Base-by-base conservation (phyloP, 2,113 vertebrate genomes). In the Perccottus glenii region DNA sequence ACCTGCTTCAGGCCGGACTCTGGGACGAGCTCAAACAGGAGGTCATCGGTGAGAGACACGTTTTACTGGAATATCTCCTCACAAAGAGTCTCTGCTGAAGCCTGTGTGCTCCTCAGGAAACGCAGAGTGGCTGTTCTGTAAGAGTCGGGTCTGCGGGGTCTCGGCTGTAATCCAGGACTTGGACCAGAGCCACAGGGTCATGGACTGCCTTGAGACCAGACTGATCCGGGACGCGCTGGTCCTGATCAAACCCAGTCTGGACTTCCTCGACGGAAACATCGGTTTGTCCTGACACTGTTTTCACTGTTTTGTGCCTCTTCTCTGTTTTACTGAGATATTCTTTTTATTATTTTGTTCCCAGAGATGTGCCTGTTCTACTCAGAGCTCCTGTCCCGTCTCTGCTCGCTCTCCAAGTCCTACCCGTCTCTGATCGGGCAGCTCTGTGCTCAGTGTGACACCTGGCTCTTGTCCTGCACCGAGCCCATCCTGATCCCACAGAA, bases 101-200 rank as follows among this genome's bases (percentile, higher is more conserved):
- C 32, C 2, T 11, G 5, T 10, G 9, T 16, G 47, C 40, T 51
- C 53, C 63, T 1, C 81, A 96, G 96, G 94, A 32, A 94, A 74
- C 46, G 85, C 91, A 66, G 90, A 89, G 70, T 96, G 95, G 94
- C 88, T 96, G 46, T 91, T 74, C 64, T 93, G 91, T 81, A 91
- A 93, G 79, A 88, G 57, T 5, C 14, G 83, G 5, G 83, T 87
- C 0, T 91, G 86, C 53, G 93, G 94, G 4, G 72, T 92, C 0
- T 83, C 89, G 52, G 77, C 81, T 6, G 76, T 90, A 49, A 87
- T 93, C 56, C 87, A 89, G 0, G 95, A 95, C 77, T 90, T 96
- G 64, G 92, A 90, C 69, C 78, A 89, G 49, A 91, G 93, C 11
- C 60, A 77, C 57, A 71, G 82, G n/a, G 57, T 79, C 36, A 46